Base-by-base conservation (phyloP, 2,113 vertebrate species). In the Syngnathoides biaculeatus region DNA sequence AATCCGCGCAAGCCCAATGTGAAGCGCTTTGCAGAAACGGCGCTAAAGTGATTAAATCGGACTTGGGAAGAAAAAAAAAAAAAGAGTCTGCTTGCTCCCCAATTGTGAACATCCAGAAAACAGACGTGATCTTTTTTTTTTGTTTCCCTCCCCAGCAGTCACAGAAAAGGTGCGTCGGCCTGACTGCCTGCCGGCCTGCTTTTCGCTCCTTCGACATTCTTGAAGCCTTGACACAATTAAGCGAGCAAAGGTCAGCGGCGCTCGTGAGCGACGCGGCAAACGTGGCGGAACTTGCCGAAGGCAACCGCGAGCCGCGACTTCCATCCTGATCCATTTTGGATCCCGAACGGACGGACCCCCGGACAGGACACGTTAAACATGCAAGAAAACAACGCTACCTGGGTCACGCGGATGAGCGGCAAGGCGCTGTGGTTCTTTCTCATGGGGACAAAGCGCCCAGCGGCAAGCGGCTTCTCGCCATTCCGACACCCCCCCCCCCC, bases 341-440 rank as follows among this genome's bases (percentile, higher is more conserved):
- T 26, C 2, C 15, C 12, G 13, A 26, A 55, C 52, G 26, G 22
- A 53, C 2, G n/a, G n/a, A n/a, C n/a, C n/a, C 1, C 53, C 4
- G 53, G 55, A 8, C 17, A 38, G 17, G 27, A 57, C 15, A 13
- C 4, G 19, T 20, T 35, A 1, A 38, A 61, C 2, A 42, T 11
- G 22, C 38, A 40, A 52, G 9, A 40, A 40, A 38, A 27, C 24
- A 38, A 26, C 8, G 20, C 45, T 65, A 65, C 63, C 63, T 65
- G 45, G 2, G 63, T 65, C 42, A 65, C 45, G 26, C 22, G 35
- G 64, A 65, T 52, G 45, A 52, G 64, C 20, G 64, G 64, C 27
- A 52, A 35, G 26, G 47, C 30, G 19, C 64, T 38, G 64, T 8
- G 19, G 64, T 65, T 65, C 47, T 65, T 65, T 20, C 27, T 65